Evolutionary conservation across 1,140 invertebrate genomes (phyloP).

Genomic region (Tachypleus tridentatus): DNA sequence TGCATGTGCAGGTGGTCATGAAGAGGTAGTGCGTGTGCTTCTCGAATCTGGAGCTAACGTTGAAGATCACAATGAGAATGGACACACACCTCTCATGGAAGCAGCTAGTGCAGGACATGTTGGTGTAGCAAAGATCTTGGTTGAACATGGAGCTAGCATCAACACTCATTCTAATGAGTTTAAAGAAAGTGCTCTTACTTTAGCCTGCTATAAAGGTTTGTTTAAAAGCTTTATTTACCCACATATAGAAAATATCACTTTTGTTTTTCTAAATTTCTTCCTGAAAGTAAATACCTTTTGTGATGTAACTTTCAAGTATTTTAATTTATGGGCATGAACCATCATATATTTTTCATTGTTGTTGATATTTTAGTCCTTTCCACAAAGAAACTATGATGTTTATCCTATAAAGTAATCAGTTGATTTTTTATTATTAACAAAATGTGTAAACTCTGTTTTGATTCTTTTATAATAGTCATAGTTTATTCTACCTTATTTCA

Average conservation of each 20-base stretch:
- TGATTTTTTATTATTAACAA: no score
- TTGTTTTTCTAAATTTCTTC: conserved; percentile 4
- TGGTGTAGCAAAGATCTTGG: conserved; percentile 77
- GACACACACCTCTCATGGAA: conserved; percentile 98
- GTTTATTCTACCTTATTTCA: no score
- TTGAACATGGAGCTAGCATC: conserved; percentile 87
- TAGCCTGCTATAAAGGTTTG: conserved; percentile 90
- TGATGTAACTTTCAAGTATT: conserved; percentile 1
- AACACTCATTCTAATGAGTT: conserved; percentile 99
- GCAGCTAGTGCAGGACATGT: conserved; percentile 94
- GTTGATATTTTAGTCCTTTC: no score
- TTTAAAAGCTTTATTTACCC: neutral
- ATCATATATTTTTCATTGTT: no score
- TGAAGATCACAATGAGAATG: conserved; percentile 97
- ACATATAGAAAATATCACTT: neutral
- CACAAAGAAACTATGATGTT: no score
- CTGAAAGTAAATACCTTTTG: neutral
- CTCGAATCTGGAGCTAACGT: conserved; percentile 86
- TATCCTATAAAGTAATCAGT: no score
- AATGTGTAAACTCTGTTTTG: no score
- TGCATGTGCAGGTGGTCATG: conserved; percentile 91
- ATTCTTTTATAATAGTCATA: no score
- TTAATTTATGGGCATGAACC: neutral
- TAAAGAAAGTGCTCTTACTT: conserved; percentile 70
- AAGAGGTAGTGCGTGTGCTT: conserved; percentile 73